Evolutionary conservation across 2,113 vertebrate genomes (phyloP).

Genomic region (Conger conger): DNA sequence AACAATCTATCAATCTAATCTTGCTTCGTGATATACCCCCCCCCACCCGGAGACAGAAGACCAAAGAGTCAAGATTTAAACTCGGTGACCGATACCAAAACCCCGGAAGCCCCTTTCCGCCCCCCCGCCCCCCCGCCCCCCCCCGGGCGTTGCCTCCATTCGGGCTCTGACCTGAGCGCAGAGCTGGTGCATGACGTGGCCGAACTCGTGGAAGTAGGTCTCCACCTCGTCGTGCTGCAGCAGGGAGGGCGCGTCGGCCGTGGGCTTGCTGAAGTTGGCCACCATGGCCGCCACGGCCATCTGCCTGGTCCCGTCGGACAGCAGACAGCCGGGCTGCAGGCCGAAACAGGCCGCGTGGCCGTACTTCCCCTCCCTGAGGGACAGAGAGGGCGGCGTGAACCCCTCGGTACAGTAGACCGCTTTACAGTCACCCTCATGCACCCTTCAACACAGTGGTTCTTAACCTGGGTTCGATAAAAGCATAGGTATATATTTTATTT

Average conservation of each 20-base stretch:
- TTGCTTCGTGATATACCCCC: too few relatives aligned
- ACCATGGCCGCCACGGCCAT: slow-evolving; percentile 94
- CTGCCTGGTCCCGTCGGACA: slow-evolving; percentile 76
- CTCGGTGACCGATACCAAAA: background rate
- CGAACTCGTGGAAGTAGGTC: slow-evolving; percentile 97
- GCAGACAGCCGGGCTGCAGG: slow-evolving; percentile 89
- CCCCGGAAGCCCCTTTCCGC: background rate
- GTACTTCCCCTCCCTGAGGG: slow-evolving; percentile 89
- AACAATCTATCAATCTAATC: too few relatives aligned
- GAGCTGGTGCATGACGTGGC: slow-evolving; percentile 98
- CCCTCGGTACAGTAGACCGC: background rate
- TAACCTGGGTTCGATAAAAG: too few relatives aligned
- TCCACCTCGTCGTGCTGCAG: slow-evolving; percentile 98
- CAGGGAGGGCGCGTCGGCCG: slow-evolving; percentile 77
- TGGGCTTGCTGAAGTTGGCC: slow-evolving; percentile 96
- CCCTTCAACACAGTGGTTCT: too few relatives aligned
- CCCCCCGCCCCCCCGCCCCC: too few relatives aligned
- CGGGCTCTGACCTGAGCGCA: slow-evolving; percentile 81
- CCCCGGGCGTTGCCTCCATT: background rate
- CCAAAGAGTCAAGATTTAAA: background rate
- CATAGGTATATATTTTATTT: too few relatives aligned
- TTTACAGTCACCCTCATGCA: too few relatives aligned
- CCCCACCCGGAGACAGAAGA: background rate
- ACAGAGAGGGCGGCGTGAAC: background rate
- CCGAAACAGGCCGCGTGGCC: slow-evolving; percentile 95